These are phyloP conservation scores for Coptotermes formosanus DNA, from an alignment of 1,140 invertebrate genomes.

Conservation along the genomic window DNA sequence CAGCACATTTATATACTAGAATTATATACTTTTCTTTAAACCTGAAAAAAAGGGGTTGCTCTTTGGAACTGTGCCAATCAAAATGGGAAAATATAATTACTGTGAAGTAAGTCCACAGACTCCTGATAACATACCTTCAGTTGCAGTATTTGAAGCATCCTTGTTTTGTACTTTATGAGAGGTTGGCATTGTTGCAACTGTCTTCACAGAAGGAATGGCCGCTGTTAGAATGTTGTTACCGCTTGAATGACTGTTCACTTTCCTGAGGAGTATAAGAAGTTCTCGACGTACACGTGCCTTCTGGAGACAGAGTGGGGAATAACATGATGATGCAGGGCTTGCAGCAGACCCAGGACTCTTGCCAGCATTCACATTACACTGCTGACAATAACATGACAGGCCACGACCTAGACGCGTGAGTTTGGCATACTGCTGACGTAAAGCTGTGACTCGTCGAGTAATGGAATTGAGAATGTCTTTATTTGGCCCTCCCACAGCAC, in stretches of 20 bases:
- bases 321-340: constrained; percentile 55
- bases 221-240: background rate
- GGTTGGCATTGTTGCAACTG: background rate
- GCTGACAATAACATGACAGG: constrained; percentile 19
- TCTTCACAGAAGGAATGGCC: background rate
- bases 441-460: background rate
- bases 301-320: constrained; percentile 73
- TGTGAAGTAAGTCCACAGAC: background rate
- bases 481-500: background rate
- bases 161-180: background rate
- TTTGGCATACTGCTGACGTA: constrained; percentile 63
- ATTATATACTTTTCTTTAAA: too few relatives aligned
- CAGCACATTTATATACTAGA: too few relatives aligned
- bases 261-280: constrained; percentile 62
- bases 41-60: too few relatives aligned
- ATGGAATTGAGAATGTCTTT: constrained; percentile 20
- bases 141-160: background rate
- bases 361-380: constrained; percentile 11
- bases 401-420: constrained; percentile 53
- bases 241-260: constrained; percentile 50
- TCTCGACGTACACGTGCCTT: constrained; percentile 67
- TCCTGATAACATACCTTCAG: background rate
- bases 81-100: too few relatives aligned
- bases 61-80: too few relatives aligned
- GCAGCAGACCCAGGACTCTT: constrained; percentile 10